Evolutionary conservation across 2,797 vertebrate genomes (phyloP).

Genomic region (Oophaga sylvatica): DNA sequence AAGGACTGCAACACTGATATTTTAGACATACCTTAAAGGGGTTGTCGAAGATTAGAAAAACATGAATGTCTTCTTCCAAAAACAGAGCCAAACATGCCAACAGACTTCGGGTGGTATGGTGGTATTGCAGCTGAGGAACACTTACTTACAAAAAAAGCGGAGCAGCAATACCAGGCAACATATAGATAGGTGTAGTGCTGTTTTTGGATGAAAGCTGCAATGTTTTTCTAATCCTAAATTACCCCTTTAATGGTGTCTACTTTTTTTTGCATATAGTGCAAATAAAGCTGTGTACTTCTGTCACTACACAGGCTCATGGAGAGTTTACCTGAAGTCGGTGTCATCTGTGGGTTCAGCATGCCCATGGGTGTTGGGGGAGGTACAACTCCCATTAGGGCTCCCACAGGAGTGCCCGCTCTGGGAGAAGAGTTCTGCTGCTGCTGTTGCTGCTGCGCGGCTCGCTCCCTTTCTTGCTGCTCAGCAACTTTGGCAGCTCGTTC

Average conservation of each 20-base stretch:
- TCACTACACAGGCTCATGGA: too few relatives aligned
- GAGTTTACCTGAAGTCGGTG: constrained; percentile 92
- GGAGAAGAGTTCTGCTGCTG: constrained; percentile 89
- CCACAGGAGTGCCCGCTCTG: constrained; percentile 97
- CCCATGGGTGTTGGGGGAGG: constrained; percentile 96
- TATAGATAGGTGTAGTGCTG: too few relatives aligned
- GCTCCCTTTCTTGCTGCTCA: constrained; percentile 98
- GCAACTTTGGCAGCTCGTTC: constrained; percentile 99
- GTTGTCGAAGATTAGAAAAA: too few relatives aligned
- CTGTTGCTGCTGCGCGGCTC: constrained; percentile 82
- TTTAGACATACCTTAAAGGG: neutral
- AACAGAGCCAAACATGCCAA: too few relatives aligned
- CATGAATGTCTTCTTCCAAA: too few relatives aligned
- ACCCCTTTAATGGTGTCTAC: neutral
- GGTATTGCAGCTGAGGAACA: too few relatives aligned
- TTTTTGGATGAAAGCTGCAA: too few relatives aligned
- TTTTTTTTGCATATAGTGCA: neutral
- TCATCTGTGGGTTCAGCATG: constrained; percentile 97
- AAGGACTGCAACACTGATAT: neutral
- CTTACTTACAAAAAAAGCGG: too few relatives aligned
- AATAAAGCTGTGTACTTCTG: neutral
- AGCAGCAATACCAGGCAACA: too few relatives aligned
- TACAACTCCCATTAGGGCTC: constrained; percentile 95
- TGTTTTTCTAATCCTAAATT: too few relatives aligned
- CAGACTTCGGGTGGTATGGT: too few relatives aligned